These are phyloP conservation scores for Platyscapa corneri DNA, from an alignment of 1,140 invertebrate genomes.

Conservation along the genomic window DNA sequence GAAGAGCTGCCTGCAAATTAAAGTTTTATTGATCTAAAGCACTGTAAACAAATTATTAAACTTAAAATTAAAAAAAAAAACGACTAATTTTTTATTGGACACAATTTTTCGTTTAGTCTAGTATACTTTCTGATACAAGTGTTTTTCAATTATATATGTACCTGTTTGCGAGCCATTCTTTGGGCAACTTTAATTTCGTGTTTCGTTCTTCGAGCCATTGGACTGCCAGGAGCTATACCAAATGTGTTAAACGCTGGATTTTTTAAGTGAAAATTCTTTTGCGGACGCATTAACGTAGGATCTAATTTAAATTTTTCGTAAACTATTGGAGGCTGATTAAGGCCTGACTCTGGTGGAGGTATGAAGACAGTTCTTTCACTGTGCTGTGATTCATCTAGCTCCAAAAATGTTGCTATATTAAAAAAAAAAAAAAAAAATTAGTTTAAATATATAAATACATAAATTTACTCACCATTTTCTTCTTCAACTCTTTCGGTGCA, in stretches of 20 bases:
- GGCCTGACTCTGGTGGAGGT: slow-evolving; percentile 89
- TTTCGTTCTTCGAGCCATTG: slow-evolving; percentile 93
- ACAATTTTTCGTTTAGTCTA: no score
- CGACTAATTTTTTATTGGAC: no score
- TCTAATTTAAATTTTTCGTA: slow-evolving; percentile 77
- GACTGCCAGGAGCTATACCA: slow-evolving; percentile 83
- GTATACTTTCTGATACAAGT: no score
- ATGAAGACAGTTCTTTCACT: slow-evolving; percentile 97
- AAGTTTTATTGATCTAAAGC: not conserved
- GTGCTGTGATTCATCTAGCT: slow-evolving; percentile 82
- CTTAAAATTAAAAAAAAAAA: no score
- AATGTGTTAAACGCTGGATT: slow-evolving; percentile 69
- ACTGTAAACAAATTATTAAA: no score
- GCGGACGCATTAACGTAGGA: slow-evolving; percentile 75
- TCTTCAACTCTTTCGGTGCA: slow-evolving; percentile 88
- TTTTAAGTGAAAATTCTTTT: slow-evolving; percentile 67
- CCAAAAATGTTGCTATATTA: slow-evolving; percentile 77
- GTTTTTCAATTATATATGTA: slow-evolving; percentile 51
- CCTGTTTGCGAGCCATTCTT: slow-evolving; percentile 87
- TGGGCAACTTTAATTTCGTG: slow-evolving; percentile 95
- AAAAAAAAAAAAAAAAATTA: not conserved
- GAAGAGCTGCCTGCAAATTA: slow-evolving; percentile 72
- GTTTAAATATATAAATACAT: not conserved
- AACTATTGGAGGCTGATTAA: slow-evolving; percentile 64
- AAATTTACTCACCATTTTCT: slow-evolving; percentile 73